Evolutionary conservation across 2,113 vertebrate genomes (phyloP), one percentile per base, ranked within the genome.

Genomic region (Formicarius rufipectus): DNA sequence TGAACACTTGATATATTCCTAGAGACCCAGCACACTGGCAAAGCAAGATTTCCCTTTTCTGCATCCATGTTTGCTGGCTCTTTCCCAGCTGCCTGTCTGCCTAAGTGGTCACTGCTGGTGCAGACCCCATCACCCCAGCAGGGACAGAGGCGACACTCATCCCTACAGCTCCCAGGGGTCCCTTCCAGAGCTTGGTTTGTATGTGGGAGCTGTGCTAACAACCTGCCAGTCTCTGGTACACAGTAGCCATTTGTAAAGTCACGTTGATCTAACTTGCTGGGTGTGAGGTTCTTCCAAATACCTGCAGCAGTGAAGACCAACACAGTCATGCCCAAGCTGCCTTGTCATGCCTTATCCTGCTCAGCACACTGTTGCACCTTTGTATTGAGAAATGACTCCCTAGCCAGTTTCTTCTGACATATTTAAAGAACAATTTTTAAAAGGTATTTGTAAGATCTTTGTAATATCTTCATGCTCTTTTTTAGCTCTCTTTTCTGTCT

Each of bases 401-500:
- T 20, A 66, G 50, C 10, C 64, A 81, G 17, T 50, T 75, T 58
- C 64, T 62, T 77, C 67, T 45, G 28, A 37, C 40, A 18, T 2
- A 52, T 33, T 47, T 88, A 56, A 73, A 73, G 17, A 47, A 76
- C 47, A 4, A 56, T 22, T 25, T 39, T 52, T 22, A 30, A 45
- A 44, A 64, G 9, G 14, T 21, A 35, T 31, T 58, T 49, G 23
- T 39, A 69, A 69, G 25, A 33, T 30, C 16, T 58, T 75, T 25
- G 24, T 44, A 82, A 68, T 18, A 31, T 53, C 21, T 63, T 75
- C 2, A 5, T 40, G 22, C 1, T 75, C 39, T 23, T 55, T 87
- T 91, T 87, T 25, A 87, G 39, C 23, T 75, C 16, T 79, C 47
- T 62, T 94, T 93, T 82, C 78, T 76, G 74, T 79, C 95, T 85